Conservation (phyloP, 1,140 invertebrate species). For the Paramacrobiotus metropolitanus region DNA sequence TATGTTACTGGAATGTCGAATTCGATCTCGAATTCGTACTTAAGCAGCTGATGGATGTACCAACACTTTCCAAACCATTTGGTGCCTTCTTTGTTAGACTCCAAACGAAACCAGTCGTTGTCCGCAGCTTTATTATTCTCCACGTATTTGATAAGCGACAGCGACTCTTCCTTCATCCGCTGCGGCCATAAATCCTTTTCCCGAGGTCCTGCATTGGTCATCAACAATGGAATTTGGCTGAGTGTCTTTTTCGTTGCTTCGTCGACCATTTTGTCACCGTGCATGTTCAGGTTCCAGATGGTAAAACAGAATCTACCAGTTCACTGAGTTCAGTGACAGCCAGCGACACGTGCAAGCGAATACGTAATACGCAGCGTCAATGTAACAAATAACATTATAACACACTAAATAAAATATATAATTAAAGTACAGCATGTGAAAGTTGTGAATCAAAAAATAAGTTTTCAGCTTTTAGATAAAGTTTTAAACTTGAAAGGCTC, state of each 20-base stretch:
- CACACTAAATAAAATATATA: too few species aligned
- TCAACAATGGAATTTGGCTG: slow-evolving; percentile 69
- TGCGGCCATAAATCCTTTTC: slow-evolving; percentile 87
- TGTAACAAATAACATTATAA: too few species aligned
- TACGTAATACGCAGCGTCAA: too few species aligned
- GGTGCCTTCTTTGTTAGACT: slow-evolving; percentile 93
- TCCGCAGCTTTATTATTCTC: slow-evolving; percentile 85
- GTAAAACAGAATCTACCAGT: too few species aligned
- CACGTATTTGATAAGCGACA: slow-evolving; percentile 84
- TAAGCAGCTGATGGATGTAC: slow-evolving; percentile 78
- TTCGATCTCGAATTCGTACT: slow-evolving; percentile 93
- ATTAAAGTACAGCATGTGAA: too few species aligned
- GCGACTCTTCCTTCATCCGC: slow-evolving; percentile 89
- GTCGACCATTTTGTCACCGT: too few species aligned
- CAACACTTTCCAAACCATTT: slow-evolving; percentile 98
- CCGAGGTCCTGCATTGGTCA: slow-evolving; percentile 84
- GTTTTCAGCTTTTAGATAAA: too few species aligned
- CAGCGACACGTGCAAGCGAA: too few species aligned
- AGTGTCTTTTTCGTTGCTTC: slow-evolving; percentile 67
- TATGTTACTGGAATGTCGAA: slow-evolving; percentile 99
- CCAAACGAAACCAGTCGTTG: slow-evolving; percentile 94
- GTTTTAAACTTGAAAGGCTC: too few species aligned
- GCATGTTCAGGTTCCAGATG: too few species aligned
- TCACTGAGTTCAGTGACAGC: too few species aligned
- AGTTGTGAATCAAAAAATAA: too few species aligned